Conservation (phyloP, 2,888 invertebrate genomes). For the Lithosia quadra region DNA sequence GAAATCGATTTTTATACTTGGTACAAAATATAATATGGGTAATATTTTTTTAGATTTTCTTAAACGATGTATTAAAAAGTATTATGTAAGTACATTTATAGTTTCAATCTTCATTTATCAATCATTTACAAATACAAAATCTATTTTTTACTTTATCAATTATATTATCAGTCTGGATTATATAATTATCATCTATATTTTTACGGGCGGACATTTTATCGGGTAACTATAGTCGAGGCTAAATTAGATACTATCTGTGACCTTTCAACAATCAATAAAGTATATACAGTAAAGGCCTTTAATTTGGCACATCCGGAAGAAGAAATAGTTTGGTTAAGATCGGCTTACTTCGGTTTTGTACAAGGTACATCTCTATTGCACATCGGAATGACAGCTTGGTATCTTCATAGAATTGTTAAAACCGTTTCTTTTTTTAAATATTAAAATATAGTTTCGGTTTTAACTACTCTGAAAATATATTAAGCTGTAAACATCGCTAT, state of each 20-base stretch:
- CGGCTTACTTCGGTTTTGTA: background rate
- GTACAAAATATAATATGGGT: background rate
- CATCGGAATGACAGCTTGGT: no score
- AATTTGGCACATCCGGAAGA: background rate
- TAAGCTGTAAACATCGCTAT: background rate
- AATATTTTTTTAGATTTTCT: background rate
- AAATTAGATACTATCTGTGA: background rate
- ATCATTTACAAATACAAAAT: slow-evolving; percentile 1
- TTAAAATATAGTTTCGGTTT: no score
- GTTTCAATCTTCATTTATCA: background rate
- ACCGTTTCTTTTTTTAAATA: no score
- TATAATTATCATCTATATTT: background rate
- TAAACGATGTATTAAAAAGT: no score
- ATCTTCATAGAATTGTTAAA: no score
- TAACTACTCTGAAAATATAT: no score
- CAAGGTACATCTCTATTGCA: no score
- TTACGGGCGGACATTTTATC: background rate
- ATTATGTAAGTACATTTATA: background rate
- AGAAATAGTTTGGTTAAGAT: background rate
- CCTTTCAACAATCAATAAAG: background rate
- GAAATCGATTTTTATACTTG: no score
- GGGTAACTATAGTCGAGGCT: background rate
- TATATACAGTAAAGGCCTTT: background rate
- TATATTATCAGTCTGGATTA: slow-evolving; percentile 2
- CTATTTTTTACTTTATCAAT: background rate